Conservation (phyloP, 2,797 vertebrate genomes). For the Molothrus aeneus region DNA sequence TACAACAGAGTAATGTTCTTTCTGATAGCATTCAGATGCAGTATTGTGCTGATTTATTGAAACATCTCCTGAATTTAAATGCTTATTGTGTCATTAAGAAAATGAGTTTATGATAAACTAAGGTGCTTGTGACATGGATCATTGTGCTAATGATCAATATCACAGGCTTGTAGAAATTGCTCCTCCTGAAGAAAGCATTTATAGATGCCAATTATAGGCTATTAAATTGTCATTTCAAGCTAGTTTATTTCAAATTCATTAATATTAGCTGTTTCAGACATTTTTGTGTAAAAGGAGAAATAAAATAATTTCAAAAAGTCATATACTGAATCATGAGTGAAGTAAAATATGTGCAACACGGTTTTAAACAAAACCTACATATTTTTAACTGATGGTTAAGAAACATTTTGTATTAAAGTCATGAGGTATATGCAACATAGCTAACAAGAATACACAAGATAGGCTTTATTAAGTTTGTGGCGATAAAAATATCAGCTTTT, state of each 20-base stretch:
- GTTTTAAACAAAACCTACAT: background rate
- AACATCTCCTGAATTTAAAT: constrained; percentile 39
- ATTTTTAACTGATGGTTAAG: background rate
- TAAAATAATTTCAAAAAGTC: constrained; percentile 12
- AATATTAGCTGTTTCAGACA: constrained; percentile 42
- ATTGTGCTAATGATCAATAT: constrained; percentile 69
- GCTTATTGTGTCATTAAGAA: constrained; percentile 57
- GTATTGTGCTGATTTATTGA: constrained; percentile 5
- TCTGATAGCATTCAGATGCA: background rate
- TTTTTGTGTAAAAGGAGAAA: constrained; percentile 29
- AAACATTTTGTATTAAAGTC: background rate
- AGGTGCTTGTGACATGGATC: constrained; percentile 53
- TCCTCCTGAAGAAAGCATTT: constrained; percentile 49
- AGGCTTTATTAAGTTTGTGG: background rate
- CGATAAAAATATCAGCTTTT: background rate
- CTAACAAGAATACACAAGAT: background rate
- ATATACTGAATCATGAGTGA: background rate
- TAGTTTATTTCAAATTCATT: constrained; percentile 56
- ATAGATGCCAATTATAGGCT: constrained; percentile 50
- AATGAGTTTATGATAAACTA: constrained; percentile 66
- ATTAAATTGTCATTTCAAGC: constrained; percentile 57
- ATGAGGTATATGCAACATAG: background rate
- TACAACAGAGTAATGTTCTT: background rate
- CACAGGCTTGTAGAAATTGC: constrained; percentile 28
- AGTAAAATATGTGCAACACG: background rate